These are phyloP conservation scores for Aplysia californica DNA, from an alignment of 1,140 invertebrate species.

Conservation along the genomic window DNA sequence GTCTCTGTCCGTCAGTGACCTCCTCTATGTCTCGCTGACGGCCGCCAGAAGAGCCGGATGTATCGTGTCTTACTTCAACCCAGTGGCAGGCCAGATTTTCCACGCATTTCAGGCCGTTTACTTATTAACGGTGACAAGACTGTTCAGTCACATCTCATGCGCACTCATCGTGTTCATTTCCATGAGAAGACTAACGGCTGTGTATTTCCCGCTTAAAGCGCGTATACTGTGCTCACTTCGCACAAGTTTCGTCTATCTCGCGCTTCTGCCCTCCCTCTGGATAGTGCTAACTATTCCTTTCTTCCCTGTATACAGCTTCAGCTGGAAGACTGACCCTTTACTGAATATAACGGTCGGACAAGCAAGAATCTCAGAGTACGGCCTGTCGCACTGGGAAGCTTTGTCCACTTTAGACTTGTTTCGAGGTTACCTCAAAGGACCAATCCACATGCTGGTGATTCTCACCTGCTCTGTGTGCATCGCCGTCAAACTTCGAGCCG, in stretches of 20 bases:
- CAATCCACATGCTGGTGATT: not conserved
- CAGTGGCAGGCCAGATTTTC: not conserved
- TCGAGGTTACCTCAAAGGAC: not conserved
- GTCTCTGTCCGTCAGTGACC: slow-evolving; percentile 6
- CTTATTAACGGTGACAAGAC: not conserved
- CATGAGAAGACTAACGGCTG: not conserved
- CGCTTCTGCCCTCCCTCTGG: not conserved
- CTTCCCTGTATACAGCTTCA: not conserved
- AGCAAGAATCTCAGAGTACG: not conserved
- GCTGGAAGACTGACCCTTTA: not conserved
- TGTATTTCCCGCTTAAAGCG: slow-evolving; percentile 4
- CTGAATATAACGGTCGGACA: not conserved
- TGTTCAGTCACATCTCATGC: not conserved
- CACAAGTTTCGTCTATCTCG: not conserved
- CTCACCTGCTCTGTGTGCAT: not conserved
- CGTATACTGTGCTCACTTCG: not conserved
- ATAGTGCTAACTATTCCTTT: not conserved
- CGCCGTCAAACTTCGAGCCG: not conserved
- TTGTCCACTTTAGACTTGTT: not conserved
- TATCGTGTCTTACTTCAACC: not conserved
- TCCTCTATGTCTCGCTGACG: not conserved
- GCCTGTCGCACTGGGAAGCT: not conserved
- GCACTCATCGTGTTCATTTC: not conserved
- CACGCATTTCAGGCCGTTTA: not conserved
- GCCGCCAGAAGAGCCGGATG: not conserved